Conservation (phyloP, 2,797 vertebrate species). For the Tokudaia muenninki region DNA sequence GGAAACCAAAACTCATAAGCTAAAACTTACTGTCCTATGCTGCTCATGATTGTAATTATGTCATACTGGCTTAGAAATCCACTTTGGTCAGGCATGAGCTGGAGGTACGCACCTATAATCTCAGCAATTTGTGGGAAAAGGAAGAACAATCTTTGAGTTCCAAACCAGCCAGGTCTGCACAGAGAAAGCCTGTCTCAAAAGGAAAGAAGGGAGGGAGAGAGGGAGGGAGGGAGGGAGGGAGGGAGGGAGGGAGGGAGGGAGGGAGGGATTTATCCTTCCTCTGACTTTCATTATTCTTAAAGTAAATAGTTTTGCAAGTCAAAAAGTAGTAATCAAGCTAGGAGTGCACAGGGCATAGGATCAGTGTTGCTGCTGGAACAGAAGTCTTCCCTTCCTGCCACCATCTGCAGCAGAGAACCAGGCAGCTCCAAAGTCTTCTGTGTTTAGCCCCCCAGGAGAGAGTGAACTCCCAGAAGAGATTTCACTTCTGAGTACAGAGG, state of each 20-base stretch:
- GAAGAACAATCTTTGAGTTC: neutral
- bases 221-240: neutral
- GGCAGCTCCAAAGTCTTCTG: too few species aligned
- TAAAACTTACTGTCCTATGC: neutral
- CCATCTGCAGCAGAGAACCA: too few species aligned
- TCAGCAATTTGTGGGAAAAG: neutral
- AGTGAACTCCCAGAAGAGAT: too few species aligned
- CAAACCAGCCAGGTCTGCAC: neutral
- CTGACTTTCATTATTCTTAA: neutral
- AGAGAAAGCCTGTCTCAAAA: neutral
- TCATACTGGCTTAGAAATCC: neutral
- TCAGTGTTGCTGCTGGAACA: too few species aligned
- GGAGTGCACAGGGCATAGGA: too few species aligned
- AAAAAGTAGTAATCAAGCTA: neutral
- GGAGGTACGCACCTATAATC: neutral
- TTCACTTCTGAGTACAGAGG: too few species aligned
- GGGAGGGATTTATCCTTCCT: neutral
- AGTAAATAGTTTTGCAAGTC: neutral
- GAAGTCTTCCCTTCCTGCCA: too few species aligned
- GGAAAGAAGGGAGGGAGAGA: neutral
- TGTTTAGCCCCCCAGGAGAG: too few species aligned
- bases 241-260: neutral
- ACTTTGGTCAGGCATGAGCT: neutral
- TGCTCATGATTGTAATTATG: neutral
- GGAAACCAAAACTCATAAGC: neutral